Evolutionary conservation across 2,888 invertebrate genomes (phyloP).

Genomic region (Caenorhabditis sp.): DNA sequence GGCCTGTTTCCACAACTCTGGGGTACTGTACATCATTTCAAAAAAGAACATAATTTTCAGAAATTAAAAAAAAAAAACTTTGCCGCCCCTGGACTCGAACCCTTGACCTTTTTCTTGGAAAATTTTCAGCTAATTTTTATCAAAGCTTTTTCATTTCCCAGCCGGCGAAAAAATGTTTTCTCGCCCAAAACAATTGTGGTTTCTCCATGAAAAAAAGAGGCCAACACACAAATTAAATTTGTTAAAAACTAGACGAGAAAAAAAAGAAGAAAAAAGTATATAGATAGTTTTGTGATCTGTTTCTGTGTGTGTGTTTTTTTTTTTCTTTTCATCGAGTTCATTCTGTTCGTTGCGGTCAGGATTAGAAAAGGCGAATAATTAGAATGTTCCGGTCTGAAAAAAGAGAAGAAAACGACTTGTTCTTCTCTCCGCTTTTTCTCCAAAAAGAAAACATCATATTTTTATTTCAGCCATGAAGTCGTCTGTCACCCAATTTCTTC

Average conservation of each 20-base stretch:
- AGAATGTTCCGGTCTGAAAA: neutral
- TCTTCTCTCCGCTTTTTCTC: neutral
- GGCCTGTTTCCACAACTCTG: no score
- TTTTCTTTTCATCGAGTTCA: neutral
- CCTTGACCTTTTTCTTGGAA: no score
- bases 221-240: neutral
- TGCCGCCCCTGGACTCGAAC: no score
- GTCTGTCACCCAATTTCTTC: conserved; percentile 43
- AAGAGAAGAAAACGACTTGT: neutral
- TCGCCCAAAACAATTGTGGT: neutral
- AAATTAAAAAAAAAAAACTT: no score
- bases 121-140: no score
- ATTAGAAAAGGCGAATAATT: conserved; percentile 1
- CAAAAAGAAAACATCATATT: neutral
- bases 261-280: neutral
- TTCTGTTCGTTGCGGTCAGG: neutral
- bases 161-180: neutral
- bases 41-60: no score
- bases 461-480: conserved; percentile 31
- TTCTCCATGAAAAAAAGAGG: neutral
- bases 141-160: no score
- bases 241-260: neutral
- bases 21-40: no score
- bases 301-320: neutral
- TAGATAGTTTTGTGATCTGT: neutral